Evolutionary conservation across 2,888 invertebrate genomes (phyloP).

Genomic region (Eupithecia vulgata): DNA sequence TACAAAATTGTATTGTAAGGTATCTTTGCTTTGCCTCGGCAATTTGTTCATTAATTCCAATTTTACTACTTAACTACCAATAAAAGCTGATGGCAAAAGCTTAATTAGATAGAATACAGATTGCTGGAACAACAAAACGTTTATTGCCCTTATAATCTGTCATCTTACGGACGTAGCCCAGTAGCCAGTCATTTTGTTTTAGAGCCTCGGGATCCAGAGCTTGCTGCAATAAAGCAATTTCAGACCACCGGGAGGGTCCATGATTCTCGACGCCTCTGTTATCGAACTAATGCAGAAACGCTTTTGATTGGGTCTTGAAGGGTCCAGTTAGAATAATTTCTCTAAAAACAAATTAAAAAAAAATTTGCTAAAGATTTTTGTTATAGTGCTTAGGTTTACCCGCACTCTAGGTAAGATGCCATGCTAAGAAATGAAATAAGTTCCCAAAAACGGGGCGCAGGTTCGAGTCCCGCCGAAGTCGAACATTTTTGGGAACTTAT

Average conservation of each 20-base stretch:
- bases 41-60: neutral
- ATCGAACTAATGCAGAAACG: neutral
- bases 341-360: too few relatives aligned
- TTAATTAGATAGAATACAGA: neutral
- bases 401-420: too few relatives aligned
- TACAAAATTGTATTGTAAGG: neutral
- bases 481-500: too few relatives aligned
- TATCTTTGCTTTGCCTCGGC: neutral
- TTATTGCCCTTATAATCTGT: constrained; percentile 5
- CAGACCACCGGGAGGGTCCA: constrained; percentile 42
- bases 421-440: too few relatives aligned
- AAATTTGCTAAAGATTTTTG: too few relatives aligned
- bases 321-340: neutral
- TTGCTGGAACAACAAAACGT: neutral
- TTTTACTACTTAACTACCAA: neutral
- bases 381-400: too few relatives aligned
- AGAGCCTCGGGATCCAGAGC: constrained; percentile 34
- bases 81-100: neutral
- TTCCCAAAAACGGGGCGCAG: too few relatives aligned
- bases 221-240: constrained; percentile 49
- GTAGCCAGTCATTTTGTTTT: constrained; percentile 41
- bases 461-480: too few relatives aligned
- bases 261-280: constrained; percentile 21
- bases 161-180: constrained; percentile 25
- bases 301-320: neutral